Evolutionary conservation across 2,888 invertebrate species (phyloP), one percentile per base, ranked within the genome.

Genomic region (Dioctria linearis): DNA sequence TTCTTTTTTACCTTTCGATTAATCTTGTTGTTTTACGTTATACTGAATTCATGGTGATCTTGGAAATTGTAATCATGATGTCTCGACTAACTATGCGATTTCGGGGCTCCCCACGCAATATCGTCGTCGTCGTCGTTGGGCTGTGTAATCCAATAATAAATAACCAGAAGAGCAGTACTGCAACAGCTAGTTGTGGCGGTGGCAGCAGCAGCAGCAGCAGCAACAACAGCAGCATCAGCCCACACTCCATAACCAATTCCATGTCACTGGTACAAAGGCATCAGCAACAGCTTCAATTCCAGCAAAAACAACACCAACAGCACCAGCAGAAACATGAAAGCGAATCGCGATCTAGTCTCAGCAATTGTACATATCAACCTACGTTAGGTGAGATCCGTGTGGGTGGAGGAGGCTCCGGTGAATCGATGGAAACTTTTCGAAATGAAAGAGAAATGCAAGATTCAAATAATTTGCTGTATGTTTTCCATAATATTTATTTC

Each of bases 271-370:
- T 78, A 66, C 78, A 67, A 57, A 65, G 39, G 65, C 78, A 78
- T 9, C 63, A 63, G 25, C 69, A 83, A 82, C 67, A 67, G 13
- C 82, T 71, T 81, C 80, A 82, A 59, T 83, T 78, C 75, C 84
- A 83, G 69, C 84, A 82, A 71, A 81, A 80, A 57, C 67, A 67
- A 25, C 82, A 67, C 81, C 80, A 82, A 59, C 83, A 79, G 76
- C 84, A 83, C 69, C 84, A 82, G 67, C 82, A 80, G 61, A 82
- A 82, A 78, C 83, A 82, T 82, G 82, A 82, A 84, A 84, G 83
- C 84, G 83, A 86, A 86, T 87, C 39, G 49, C 39, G 42, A 71
- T 49, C 71, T 40, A 73, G 85, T 63, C 49, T 71, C 65, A 69
- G 51, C 51, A 51, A 66, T 65, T 42, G 51, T 54, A 80, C 65